Conservation (phyloP, 2,888 invertebrate genomes). For the Epinotia demarniana region DNA sequence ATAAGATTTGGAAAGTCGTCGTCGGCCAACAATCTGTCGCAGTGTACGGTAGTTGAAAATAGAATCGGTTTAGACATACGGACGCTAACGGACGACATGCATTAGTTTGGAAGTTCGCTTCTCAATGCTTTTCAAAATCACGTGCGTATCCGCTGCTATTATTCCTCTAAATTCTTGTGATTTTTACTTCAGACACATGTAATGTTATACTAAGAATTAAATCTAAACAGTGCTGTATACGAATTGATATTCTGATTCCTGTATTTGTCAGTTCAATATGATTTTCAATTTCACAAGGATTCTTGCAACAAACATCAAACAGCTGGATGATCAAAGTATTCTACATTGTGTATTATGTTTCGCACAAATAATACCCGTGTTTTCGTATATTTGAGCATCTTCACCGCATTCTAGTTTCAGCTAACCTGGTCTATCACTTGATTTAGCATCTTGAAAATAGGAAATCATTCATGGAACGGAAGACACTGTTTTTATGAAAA, state of each 20-base stretch:
- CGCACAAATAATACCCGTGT: not conserved
- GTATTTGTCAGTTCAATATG: not conserved
- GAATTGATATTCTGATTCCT: not conserved
- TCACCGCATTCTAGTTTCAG: not conserved
- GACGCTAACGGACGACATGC: constrained; percentile 65
- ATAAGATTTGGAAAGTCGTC: constrained; percentile 75
- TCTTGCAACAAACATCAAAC: constrained; percentile 4
- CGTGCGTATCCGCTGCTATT: not conserved
- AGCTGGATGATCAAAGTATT: constrained; percentile 6
- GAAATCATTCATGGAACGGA: constrained; percentile 8
- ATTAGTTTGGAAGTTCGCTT: constrained; percentile 54
- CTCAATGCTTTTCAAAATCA: constrained; percentile 12
- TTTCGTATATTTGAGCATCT: not conserved
- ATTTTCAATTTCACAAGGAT: constrained; percentile 4
- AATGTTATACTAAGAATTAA: not conserved
- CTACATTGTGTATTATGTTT: not conserved
- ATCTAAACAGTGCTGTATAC: not conserved
- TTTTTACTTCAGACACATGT: not conserved
- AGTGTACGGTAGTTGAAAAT: constrained; percentile 69
- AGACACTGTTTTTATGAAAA: not conserved
- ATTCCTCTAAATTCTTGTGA: not conserved
- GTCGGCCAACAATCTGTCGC: constrained; percentile 79
- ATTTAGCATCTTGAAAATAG: not conserved
- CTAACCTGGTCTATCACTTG: constrained; percentile 7
- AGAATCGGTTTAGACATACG: constrained; percentile 66